phyloP scores from a whole-genome alignment of 2,113 vertebrate genomes.

The Gnathonemus echidnorhynchus region DNA sequence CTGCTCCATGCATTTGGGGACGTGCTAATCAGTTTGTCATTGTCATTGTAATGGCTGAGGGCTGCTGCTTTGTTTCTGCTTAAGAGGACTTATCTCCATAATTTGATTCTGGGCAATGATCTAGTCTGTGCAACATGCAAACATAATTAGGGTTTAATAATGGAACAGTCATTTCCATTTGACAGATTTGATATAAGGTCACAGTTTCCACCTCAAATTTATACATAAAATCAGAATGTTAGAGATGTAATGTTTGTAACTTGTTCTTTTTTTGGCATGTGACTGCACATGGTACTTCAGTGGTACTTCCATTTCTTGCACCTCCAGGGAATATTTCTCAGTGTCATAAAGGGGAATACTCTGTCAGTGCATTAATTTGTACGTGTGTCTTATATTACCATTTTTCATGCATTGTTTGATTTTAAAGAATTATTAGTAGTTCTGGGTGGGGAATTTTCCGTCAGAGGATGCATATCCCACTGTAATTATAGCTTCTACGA shows the following conservation, averaged over 20 bases:
- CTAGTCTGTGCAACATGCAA: constrained; percentile 50
- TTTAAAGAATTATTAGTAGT: not conserved
- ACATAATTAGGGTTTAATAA: constrained; percentile 48
- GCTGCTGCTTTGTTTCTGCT: constrained; percentile 48
- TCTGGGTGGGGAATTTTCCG: not conserved
- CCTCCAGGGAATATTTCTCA: not conserved
- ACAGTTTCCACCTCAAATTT: constrained; percentile 26
- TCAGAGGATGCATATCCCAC: not conserved
- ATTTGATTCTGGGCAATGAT: constrained; percentile 56
- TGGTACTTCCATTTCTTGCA: not conserved
- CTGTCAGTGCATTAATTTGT: not conserved
- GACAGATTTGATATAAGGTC: constrained; percentile 28
- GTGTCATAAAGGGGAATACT: not conserved
- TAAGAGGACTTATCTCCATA: constrained; percentile 57
- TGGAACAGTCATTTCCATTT: constrained; percentile 41
- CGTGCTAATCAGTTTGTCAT: constrained; percentile 63
- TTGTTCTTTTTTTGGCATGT: not conserved
- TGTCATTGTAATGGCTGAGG: constrained; percentile 48
- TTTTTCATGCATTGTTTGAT: not conserved
- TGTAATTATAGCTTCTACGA: not conserved
- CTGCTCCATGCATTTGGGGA: constrained; percentile 49
- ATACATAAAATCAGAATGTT: not conserved
- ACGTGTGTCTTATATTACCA: not conserved
- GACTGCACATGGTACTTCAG: too few relatives aligned
- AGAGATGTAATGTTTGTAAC: not conserved